Evolutionary conservation across 2,797 vertebrate genomes (phyloP), one percentile per base, ranked within the genome.

Genomic region (Echeneis naucrates): DNA sequence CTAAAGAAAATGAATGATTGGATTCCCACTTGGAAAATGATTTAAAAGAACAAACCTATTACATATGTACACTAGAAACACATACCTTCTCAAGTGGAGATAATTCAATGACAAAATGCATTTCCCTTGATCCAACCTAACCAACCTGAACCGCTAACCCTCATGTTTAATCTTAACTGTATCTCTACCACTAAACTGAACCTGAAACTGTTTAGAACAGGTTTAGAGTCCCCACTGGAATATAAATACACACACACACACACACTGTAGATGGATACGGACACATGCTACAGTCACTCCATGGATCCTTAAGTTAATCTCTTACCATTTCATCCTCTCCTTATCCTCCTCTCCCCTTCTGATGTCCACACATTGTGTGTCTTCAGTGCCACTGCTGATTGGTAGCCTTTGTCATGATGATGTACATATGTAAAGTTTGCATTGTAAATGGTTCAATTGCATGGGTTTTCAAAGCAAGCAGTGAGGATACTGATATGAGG

Each of bases 401-500:
- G 75, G 73, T 80, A 33, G 32, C 75, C 73, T 81, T 59, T 78
- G 62, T 88, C 74, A 42, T 42, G 57, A 57, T 63, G 21, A 73
- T 95, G 92, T 94, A 93, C 81, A 94, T 91, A 93, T 94, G 91
- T 94, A 88, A 90, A 93, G 76, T 81, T 88, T 91, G 79, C 69
- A 80, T 91, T 92, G 68, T 91, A 88, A 87, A 89, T 81, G 77
- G 88, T 87, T 90, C 85, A n/a, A n/a, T n/a, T 92, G 94, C 95
- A 95, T 94, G 94, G 88, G 85, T 92, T 93, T 87, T 88, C 91
- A 91, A 89, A 76, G 87, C 89, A 89, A 94, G 93, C 93, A 94
- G 92, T 95, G 94, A 95, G 89, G 87, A 82, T 77, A 79, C 81
- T 81, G 84, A 88, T 85, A 85, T 85, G 78, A 85, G 68, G 77